Conservation (phyloP, 2,113 vertebrate species). For the Salvelinus sp. region DNA sequence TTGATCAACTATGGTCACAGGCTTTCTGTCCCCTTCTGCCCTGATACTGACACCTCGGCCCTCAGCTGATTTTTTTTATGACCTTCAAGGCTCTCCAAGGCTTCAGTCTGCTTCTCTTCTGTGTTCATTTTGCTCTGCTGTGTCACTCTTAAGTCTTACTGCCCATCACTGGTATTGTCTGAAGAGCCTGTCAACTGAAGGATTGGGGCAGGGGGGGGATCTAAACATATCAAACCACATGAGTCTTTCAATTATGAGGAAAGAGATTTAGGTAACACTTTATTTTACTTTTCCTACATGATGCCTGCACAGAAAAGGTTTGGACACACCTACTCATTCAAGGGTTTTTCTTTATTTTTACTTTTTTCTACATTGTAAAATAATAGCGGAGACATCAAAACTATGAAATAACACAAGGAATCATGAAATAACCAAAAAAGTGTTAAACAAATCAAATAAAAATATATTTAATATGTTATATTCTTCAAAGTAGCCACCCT, state of each 20-base stretch:
- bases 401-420: too few relatives aligned
- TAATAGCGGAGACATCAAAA: too few relatives aligned
- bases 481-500: too few relatives aligned
- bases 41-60: constrained; percentile 20
- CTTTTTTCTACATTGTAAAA: too few relatives aligned
- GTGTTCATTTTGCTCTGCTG: not conserved
- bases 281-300: not conserved
- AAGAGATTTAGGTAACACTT: not conserved
- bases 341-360: too few relatives aligned
- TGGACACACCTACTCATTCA: too few relatives aligned
- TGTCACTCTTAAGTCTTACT: constrained; percentile 4
- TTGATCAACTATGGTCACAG: constrained; percentile 27
- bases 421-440: too few relatives aligned
- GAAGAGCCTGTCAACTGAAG: not conserved
- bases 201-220: not conserved
- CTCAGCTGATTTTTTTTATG: constrained; percentile 20
- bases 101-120: constrained; percentile 16
- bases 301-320: not conserved
- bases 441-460: too few relatives aligned
- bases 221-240: not conserved
- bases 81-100: constrained; percentile 17
- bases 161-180: constrained; percentile 1
- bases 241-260: constrained; percentile 5
- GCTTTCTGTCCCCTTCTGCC: constrained; percentile 26
- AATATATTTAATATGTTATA: too few relatives aligned